phyloP scores from a whole-genome alignment of 2,888 invertebrate species.

The Cabera pusaria region DNA sequence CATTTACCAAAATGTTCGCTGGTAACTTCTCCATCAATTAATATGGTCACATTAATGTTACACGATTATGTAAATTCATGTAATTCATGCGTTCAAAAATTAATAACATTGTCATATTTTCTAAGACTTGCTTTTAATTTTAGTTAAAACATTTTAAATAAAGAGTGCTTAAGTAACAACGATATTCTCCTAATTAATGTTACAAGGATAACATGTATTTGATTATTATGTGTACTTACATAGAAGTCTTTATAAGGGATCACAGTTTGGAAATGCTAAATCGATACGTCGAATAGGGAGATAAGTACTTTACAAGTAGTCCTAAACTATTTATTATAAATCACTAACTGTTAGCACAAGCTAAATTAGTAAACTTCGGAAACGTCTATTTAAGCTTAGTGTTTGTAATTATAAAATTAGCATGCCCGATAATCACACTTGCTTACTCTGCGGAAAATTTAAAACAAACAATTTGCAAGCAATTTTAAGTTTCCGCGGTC shows the following conservation, averaged over 20 bases:
- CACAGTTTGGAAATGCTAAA: conserved; percentile 81
- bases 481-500: too few relatives aligned
- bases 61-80: too few relatives aligned
- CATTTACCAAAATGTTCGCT: too few relatives aligned
- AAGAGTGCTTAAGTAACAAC: conserved; percentile 33
- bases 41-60: too few relatives aligned
- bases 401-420: background rate
- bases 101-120: too few relatives aligned
- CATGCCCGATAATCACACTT: too few relatives aligned
- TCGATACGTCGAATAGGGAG: conserved; percentile 50
- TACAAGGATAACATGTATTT: conserved; percentile 40
- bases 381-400: background rate
- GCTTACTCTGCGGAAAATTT: too few relatives aligned
- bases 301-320: conserved; percentile 30
- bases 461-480: too few relatives aligned
- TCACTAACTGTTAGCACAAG: conserved; percentile 16
- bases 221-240: conserved; percentile 65
- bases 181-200: conserved; percentile 34
- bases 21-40: too few relatives aligned
- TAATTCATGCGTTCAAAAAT: too few relatives aligned
- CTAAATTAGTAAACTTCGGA: background rate
- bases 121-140: too few relatives aligned
- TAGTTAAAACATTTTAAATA: conserved; percentile 15
- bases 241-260: conserved; percentile 83
- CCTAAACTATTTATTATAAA: conserved; percentile 17